Conservation (phyloP, 2,888 invertebrate species). For the Bibio marci region DNA sequence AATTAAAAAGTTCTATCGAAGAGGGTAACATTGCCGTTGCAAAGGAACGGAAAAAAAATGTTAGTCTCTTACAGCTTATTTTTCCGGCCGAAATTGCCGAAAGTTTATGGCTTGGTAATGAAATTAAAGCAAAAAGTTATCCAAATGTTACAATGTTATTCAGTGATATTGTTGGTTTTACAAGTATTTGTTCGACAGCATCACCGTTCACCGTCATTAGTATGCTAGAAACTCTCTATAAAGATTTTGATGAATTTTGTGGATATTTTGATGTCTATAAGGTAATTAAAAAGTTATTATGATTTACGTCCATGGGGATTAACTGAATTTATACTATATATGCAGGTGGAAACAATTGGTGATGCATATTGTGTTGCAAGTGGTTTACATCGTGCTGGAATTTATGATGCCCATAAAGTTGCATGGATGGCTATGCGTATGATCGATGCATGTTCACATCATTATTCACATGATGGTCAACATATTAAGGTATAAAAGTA, state of each 20-base stretch:
- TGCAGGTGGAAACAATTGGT: conserved; percentile 77
- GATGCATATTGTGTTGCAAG: conserved; percentile 94
- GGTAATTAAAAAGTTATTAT: conserved; percentile 37
- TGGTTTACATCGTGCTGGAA: conserved; percentile 70
- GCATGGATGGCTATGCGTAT: conserved; percentile 94
- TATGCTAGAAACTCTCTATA: conserved; percentile 85
- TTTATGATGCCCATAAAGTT: conserved; percentile 83
- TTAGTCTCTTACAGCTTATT: conserved; percentile 81
- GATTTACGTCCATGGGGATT: too few relatives aligned
- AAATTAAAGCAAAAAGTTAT: conserved; percentile 83
- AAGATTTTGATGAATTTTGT: conserved; percentile 83
- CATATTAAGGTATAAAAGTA: conserved; percentile 70
- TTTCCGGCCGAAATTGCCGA: conserved; percentile 92
- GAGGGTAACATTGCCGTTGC: conserved; percentile 85
- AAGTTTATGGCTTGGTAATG: conserved; percentile 77
- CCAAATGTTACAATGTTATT: conserved; percentile 91
- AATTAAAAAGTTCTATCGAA: conserved; percentile 82
- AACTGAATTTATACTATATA: too few relatives aligned
- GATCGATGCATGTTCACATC: conserved; percentile 77
- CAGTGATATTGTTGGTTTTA: conserved; percentile 92
- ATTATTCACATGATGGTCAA: conserved; percentile 80
- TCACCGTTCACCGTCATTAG: conserved; percentile 92
- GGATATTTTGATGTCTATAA: conserved; percentile 90
- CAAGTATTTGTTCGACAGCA: conserved; percentile 85
- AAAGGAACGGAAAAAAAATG: conserved; percentile 85